Evolutionary conservation across 2,888 invertebrate genomes (phyloP), one percentile per base, ranked within the genome.

Genomic region (Formica aserva): DNA sequence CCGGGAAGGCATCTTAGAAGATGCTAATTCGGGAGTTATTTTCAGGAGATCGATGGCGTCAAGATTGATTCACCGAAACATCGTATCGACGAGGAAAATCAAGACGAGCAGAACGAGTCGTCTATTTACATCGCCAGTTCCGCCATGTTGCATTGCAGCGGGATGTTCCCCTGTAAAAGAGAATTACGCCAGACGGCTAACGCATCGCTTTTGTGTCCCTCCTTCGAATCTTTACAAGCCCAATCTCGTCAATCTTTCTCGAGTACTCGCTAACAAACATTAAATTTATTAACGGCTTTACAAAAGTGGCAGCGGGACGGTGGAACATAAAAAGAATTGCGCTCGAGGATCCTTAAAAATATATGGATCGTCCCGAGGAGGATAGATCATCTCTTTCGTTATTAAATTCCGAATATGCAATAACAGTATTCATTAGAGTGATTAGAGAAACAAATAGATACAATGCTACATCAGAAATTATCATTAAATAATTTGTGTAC

Each of bases 91-190:
- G 55, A 91, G 84, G 15, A 92, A 84, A 65, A 91, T 87, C 83
- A 91, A 72, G 76, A 91, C 86, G 87, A 92, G 89, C 55, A 92
- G 85, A 72, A 91, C 87, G 32, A 91, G 86, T 83, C 89, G 91
- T 66, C 88, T 89, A 84, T 92, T 92, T 66, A 88, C 88, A 85
- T 89, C 88, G 22, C 90, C 91, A 66, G 91, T 92, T 18, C 91
- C 91, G 13, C 93, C 93, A 82, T 93, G 93, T 80, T 94, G 94
- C 93, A 94, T 94, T 76, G 94, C 94, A 60, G 94, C 94, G 15
- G 93, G 94, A 91, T 93, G 93, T 84, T 94, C 94, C 65, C 93
- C 94, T 94, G 89, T 69, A 92, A 92, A 67, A 80, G 60, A 80
- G 35, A 80, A 87, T 57, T 62, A 72, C 26, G 18, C 9, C 38